Base-by-base conservation (phyloP, 2,888 invertebrate genomes). In the Lordiphosa andalusiaca region DNA sequence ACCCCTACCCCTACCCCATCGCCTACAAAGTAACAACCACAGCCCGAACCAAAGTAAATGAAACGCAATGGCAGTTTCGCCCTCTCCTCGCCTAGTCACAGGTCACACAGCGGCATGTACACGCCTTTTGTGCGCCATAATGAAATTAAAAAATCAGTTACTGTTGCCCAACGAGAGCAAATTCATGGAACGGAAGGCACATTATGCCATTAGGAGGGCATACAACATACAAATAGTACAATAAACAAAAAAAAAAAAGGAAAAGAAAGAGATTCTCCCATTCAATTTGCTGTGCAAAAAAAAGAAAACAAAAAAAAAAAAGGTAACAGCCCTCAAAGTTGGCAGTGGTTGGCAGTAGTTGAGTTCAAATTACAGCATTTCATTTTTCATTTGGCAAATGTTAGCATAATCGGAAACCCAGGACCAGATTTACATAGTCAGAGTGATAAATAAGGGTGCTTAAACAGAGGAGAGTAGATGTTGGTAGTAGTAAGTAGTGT, bases 111-210 rank as follows among this genome's bases (percentile, higher is more conserved):
- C 7, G 25, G 25, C 7, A 12, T 37, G 33, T 30, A 12, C 58
- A 71, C 69, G 75, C 84, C 86, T 63, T 71, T 86, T 88, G 86
- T 87, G 75, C 71, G 57, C 68, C 74, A 76, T 86, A 86, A 86
- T 88, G 87, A 88, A 88, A 86, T 86, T 86, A 86, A 85, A 88
- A 88, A 87, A 82, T 84, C 86, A 84, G 87, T 86, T 83, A 87
- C 88, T 78, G 84, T 87, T 86, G 84, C 87, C 69, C 59, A 55
- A 48, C 37, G 53, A 46, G 40, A 57, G 61, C 52, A 41, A 66
- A 67, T 73, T 63, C 77, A 67, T 63, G 77, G 49, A 69, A 59
- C 75, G 81, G 46, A 76, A 66, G 77, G 70, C 67, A 71, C 86
- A 86, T 84, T 85, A 84, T 86, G 73, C 74, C 82, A 84, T 86